phyloP scores from a whole-genome alignment of 2,113 vertebrate species.

The Takifugu bimaculatus region DNA sequence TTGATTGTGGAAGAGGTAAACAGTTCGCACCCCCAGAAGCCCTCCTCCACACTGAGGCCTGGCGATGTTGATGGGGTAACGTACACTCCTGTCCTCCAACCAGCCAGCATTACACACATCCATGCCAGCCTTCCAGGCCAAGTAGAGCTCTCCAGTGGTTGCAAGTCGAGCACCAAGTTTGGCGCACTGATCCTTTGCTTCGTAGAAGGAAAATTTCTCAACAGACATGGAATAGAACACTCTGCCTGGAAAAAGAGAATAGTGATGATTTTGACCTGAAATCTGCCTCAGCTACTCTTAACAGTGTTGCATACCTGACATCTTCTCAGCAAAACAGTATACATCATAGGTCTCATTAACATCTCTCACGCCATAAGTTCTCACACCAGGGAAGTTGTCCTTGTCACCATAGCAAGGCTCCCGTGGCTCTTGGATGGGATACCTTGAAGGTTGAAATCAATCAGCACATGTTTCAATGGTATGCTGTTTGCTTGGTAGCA shows the following conservation, averaged over 20 bases:
- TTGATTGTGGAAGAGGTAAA: conserved; percentile 88
- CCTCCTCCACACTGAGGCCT: conserved; percentile 93
- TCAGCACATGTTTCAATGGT: background rate
- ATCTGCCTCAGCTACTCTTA: background rate
- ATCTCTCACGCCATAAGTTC: conserved; percentile 91
- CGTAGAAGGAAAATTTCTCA: conserved; percentile 87
- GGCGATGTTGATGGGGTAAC: conserved; percentile 90
- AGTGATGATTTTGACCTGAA: background rate
- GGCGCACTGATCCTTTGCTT: conserved; percentile 84
- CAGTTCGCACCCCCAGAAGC: conserved; percentile 86
- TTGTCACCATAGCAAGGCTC: conserved; percentile 94
- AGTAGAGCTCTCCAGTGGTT: conserved; percentile 89
- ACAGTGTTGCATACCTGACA: conserved; percentile 78
- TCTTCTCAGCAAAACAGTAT: conserved; percentile 95
- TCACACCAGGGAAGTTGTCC: conserved; percentile 88
- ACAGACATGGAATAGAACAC: conserved; percentile 88
- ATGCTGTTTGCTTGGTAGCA: no score
- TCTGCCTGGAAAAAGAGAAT: conserved; percentile 75
- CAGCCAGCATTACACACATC: conserved; percentile 93
- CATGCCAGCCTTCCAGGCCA: conserved; percentile 94
- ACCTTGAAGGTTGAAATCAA: conserved; percentile 68
- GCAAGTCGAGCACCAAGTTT: conserved; percentile 84
- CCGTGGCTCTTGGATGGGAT: conserved; percentile 91
- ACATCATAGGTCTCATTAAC: conserved; percentile 94
- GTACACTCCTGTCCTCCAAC: conserved; percentile 89